Base-by-base conservation (phyloP, 2,888 invertebrate species). In the Spilarctia lutea region DNA sequence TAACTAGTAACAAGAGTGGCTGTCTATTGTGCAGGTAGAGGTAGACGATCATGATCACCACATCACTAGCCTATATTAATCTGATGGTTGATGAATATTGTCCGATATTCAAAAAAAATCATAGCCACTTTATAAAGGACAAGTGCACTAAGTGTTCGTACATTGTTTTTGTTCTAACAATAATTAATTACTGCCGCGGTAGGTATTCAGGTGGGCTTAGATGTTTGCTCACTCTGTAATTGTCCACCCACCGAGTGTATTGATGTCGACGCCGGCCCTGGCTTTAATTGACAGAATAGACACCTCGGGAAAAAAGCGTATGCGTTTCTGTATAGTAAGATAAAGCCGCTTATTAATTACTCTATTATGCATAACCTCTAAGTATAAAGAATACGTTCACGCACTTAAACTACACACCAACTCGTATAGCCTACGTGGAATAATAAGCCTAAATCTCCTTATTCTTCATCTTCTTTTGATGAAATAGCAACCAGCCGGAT, bases 141-240 rank as follows among this genome's bases (percentile, higher is more conserved):
- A 91, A 90, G 89, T 91, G 87, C 85, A 81, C 87, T 86, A 84
- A 89, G 90, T 89, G 91, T 91, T 91, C 87, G 90, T 90, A 91
- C 92, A 94, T 95, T 94, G 95, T 94, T 94, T 94, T 93, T 92
- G 92, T 87, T 85, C 81, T 85, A 87, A 85, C 89, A 86, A 90
- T 89, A 91, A 94, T 94, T 93, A 94, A 93, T 94, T 92, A 92
- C 87, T 75, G 84, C 83, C 85, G 83, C 79, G 83, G 87, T 86
- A 89, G 88, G 88, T 86, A 90, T 88, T 91, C 88, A 90, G 90
- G 94, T 94, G 94, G 94, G 94, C 92, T 88, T 89, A 89, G 91
- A 91, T 93, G 92, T 93, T 92, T 90, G 92, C 85, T 89, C 90
- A 92, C 92, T 91, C 89, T 84, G 90, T 92, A 93, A 94, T 93